These are phyloP conservation scores for Monarcha castaneiventris DNA, from an alignment of 2,113 vertebrate genomes.

Conservation along the genomic window DNA sequence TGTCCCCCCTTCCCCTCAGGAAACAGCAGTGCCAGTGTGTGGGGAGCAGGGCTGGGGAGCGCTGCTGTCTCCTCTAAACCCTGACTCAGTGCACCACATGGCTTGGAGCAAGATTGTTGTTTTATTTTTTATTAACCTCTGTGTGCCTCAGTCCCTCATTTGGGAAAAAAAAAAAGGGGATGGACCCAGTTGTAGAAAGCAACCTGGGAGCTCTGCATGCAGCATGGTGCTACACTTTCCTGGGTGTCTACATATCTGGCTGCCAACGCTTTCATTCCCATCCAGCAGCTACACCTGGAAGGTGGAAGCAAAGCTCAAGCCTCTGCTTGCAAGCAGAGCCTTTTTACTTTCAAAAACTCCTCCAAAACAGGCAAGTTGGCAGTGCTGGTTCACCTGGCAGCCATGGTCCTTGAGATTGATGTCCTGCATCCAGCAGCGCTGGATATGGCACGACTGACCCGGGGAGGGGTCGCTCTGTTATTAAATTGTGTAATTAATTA, in stretches of 20 bases:
- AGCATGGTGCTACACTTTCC: background rate
- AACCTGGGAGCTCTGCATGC: background rate
- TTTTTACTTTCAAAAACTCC: background rate
- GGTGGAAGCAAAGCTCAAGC: background rate
- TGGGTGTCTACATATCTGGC: background rate
- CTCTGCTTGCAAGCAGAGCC: background rate
- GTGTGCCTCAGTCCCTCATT: conserved; percentile 17
- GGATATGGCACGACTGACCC: accelerated
- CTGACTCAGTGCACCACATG: accelerated
- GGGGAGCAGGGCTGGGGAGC: background rate
- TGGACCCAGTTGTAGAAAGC: background rate
- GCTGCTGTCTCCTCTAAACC: background rate
- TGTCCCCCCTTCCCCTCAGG: background rate
- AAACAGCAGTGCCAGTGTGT: background rate
- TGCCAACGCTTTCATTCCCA: background rate
- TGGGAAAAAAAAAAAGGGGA: background rate
- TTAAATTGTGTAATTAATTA: background rate
- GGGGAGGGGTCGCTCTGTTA: accelerated
- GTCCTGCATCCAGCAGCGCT: background rate
- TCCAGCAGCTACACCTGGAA: background rate
- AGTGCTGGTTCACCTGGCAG: accelerated
- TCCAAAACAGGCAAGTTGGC: background rate
- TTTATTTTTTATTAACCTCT: background rate
- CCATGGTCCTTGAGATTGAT: accelerated
- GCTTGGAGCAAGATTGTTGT: background rate